phyloP scores from a whole-genome alignment of 1,140 invertebrate species.

The Drosophila lowei region DNA sequence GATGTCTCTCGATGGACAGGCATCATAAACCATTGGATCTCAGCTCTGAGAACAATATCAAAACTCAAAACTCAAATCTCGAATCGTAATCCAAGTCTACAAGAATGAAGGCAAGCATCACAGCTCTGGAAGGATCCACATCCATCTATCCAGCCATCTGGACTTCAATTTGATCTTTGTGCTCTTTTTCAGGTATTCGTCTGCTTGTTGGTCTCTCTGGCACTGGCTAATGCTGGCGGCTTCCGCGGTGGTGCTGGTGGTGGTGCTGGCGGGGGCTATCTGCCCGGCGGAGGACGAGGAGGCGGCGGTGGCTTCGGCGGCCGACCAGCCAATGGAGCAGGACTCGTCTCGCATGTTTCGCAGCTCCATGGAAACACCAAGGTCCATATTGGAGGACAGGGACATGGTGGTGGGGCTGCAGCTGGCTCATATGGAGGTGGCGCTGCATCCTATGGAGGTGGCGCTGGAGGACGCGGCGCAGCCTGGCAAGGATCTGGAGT shows the following conservation, averaged over 20 bases:
- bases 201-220: conserved; percentile 64
- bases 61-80: conserved; percentile 7
- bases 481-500: conserved; percentile 12
- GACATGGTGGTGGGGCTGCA: conserved; percentile 7
- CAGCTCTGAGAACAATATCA: conserved; percentile 37
- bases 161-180: background rate
- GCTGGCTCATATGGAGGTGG: conserved; percentile 14
- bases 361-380: conserved; percentile 65
- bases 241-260: conserved; percentile 56
- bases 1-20: conserved; percentile 32
- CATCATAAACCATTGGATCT: conserved; percentile 68
- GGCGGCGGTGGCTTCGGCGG: conserved; percentile 47
- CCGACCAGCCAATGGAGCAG: conserved; percentile 50
- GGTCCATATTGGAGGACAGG: conserved; percentile 58
- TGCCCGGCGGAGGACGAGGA: conserved; percentile 44
- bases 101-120: conserved; percentile 55
- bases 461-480: conserved; percentile 23
- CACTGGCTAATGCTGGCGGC: conserved; percentile 64
- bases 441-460: conserved; percentile 27
- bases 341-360: conserved; percentile 61
- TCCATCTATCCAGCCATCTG: background rate
- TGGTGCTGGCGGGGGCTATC: conserved; percentile 49
- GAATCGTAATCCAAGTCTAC: background rate
- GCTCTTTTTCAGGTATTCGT: conserved; percentile 48
- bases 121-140: background rate